phyloP scores from a whole-genome alignment of 2,113 vertebrate species.

The Xerus inauris region DNA sequence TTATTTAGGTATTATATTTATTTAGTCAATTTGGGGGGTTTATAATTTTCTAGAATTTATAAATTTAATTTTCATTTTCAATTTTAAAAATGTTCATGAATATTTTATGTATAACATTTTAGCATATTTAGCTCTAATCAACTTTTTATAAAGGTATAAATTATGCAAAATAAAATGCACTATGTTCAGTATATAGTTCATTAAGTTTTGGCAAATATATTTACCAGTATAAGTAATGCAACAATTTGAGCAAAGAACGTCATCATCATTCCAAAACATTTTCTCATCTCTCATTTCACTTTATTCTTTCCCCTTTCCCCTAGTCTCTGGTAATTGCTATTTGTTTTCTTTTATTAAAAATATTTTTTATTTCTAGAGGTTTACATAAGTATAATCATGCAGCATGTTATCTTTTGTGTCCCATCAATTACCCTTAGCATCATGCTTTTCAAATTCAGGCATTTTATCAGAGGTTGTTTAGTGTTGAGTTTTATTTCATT shows the following conservation, averaged over 20 bases:
- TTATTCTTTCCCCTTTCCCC: background rate
- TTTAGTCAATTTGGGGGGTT: background rate
- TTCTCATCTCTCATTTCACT: background rate
- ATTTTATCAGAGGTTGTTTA: background rate
- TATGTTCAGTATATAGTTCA: background rate
- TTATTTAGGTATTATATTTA: background rate
- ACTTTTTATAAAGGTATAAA: background rate
- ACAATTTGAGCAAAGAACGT: background rate
- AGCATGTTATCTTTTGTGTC: background rate
- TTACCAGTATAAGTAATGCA: background rate
- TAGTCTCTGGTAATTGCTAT: background rate
- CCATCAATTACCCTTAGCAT: background rate
- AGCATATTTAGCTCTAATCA: background rate
- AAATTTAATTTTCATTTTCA: background rate
- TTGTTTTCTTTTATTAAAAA: background rate
- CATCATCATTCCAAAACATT: background rate
- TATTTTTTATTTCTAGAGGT: background rate
- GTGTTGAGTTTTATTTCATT: background rate
- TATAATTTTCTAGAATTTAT: background rate
- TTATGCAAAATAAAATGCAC: background rate
- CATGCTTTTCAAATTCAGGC: background rate
- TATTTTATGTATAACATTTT: background rate
- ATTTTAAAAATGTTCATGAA: background rate
- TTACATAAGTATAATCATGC: background rate
- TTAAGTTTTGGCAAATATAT: background rate